Percentiles rank a stretch among this genome's conserved stretches.
These are phyloP conservation scores for Axinella damicornis DNA, from an alignment of 37 sponge, comb jelly and placozoan genomes.

Conservation along the genomic window DNA sequence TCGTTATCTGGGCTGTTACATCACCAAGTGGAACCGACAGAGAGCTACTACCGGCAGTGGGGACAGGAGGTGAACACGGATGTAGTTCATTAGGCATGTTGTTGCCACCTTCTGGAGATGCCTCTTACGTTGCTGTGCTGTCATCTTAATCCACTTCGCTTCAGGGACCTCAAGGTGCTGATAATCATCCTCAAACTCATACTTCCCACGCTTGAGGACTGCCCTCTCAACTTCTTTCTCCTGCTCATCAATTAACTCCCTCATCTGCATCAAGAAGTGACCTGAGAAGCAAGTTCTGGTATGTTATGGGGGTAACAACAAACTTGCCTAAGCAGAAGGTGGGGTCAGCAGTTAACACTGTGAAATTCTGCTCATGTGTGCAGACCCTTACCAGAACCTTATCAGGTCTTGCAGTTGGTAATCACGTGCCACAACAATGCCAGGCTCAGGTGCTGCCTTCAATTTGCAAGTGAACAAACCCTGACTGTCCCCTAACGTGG, in stretches of 20 bases:
- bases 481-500: constrained; percentile 11
- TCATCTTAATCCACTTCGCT: constrained; percentile 27
- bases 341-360: constrained; percentile 55
- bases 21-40: constrained; percentile 5
- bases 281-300: constrained; percentile 37
- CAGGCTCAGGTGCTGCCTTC: constrained; percentile 53
- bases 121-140: background rate
- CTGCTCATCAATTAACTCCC: constrained; percentile 48
- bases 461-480: constrained; percentile 45
- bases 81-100: background rate
- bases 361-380: background rate
- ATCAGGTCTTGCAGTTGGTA: constrained; percentile 44
- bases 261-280: constrained; percentile 28
- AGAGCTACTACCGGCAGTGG: background rate
- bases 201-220: constrained; percentile 38
- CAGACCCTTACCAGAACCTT: constrained; percentile 1
- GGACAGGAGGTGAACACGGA: background rate
- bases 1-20: background rate
- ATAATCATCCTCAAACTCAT: constrained; percentile 31
- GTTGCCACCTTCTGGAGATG: constrained; percentile 10
- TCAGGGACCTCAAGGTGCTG: constrained; percentile 24
- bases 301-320: constrained; percentile 59
- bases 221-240: constrained; percentile 37
- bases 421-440: constrained; percentile 48
- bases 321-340: constrained; percentile 63